Evolutionary conservation across 2,888 invertebrate species (phyloP).

Genomic region (Podabrus alpinus): DNA sequence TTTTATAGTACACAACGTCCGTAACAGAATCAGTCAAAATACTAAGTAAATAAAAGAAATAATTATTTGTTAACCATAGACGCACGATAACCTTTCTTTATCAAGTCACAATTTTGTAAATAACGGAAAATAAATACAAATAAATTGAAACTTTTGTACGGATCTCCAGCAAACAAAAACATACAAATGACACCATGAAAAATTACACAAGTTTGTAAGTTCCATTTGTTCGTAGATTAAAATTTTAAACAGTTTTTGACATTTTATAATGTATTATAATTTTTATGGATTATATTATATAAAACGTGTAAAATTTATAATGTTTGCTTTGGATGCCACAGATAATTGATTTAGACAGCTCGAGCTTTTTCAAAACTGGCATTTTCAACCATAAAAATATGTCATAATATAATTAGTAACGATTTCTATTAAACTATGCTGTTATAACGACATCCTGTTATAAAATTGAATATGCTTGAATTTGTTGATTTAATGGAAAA

Average conservation of each 20-base stretch:
- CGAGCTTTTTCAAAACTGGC: neutral
- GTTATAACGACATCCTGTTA: neutral
- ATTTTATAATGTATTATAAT: neutral
- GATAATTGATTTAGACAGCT: neutral
- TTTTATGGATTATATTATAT: neutral
- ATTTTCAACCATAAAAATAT: no score
- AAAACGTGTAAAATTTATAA: neutral
- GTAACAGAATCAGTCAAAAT: neutral
- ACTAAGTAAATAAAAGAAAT: constrained; percentile 7
- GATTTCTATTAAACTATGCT: neutral
- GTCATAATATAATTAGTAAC: neutral
- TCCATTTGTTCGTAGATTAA: neutral
- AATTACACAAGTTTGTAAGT: neutral
- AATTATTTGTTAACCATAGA: constrained; percentile 5
- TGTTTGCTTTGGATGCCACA: neutral
- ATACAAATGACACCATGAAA: neutral
- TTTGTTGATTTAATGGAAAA: neutral
- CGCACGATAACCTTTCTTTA: constrained; percentile 10
- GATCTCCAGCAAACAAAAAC: neutral
- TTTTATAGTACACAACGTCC: constrained; percentile 19
- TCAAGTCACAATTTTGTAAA: constrained; percentile 14
- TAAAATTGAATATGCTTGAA: neutral
- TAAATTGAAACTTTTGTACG: neutral
- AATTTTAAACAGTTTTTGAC: neutral
- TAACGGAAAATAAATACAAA: constrained; percentile 16